Evolutionary conservation across 1,140 invertebrate species (phyloP), one percentile per base, ranked within the genome.

Genomic region (Drosophila baimaii): DNA sequence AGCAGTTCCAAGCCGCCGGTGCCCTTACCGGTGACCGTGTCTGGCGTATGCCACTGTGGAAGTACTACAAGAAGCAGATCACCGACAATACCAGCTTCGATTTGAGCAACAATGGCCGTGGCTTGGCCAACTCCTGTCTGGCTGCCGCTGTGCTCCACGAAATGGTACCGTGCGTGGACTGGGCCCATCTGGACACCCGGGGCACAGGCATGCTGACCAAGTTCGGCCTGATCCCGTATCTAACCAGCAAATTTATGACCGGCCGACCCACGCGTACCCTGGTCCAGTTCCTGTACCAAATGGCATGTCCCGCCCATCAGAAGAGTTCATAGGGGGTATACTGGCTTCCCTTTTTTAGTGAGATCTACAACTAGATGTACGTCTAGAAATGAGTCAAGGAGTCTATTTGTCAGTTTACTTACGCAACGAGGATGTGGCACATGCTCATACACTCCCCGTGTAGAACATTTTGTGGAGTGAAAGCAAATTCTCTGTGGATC

Each of bases 11-110:
- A 71, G 81, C 93, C 15, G 96, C 96, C 9, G 95, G 96, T n/a
- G 92, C 93, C 2, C 74, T 93, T 8, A 96, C 96, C 5, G 98
- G 98, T 1, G 98, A 98, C 91, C 93, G 98, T 46, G 93, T 98
- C 5, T 98, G 98, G 98, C 93, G 97, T 79, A 94, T 98, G 93
- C 98, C 98, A 0, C 89, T 98, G 1, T 98, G 96, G 95, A 94
- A 96, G 41, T 94, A 95, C 77, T 98, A 95, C 81, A 94, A 94
- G 4, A 95, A 95, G 47, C 93, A 95, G 85, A 93, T 98, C 33
- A 95, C 94, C 93, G 92, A 80, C 5, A 70, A 91, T 12, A 57
- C 77, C 7, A 91, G 92, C 43, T 92, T 91, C 57, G 95, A 96
- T 89, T 61, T 96, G 0, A 94, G 94, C 81, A 96, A 96, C 81